A percentile compares a stretch with the other conserved stretches of the same genome.
Evolutionary conservation across 2,113 vertebrate genomes (phyloP).

Genomic region (Lampris megalopsis): DNA sequence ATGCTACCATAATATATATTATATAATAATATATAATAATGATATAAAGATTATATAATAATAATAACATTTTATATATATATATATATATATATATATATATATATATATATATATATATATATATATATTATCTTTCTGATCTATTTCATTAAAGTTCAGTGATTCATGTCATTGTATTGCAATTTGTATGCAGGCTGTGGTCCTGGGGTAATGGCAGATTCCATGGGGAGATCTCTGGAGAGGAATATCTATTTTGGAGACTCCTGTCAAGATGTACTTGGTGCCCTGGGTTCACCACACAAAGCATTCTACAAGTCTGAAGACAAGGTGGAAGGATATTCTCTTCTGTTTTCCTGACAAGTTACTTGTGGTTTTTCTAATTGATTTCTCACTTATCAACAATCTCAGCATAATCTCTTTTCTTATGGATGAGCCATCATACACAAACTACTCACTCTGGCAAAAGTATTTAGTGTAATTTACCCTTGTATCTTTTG

Average conservation of each 20-base stretch:
- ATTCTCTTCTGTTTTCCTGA: not conserved
- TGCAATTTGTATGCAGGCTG: slow-evolving; percentile 81
- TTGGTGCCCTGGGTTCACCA: slow-evolving; percentile 94
- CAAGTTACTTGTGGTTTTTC: not conserved
- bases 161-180: not conserved
- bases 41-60: too few species aligned
- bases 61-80: too few species aligned
- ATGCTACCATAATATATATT: too few species aligned
- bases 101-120: too few species aligned
- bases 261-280: slow-evolving; percentile 97
- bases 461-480: too few species aligned
- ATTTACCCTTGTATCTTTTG: not conserved
- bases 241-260: slow-evolving; percentile 96
- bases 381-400: too few species aligned
- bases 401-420: too few species aligned
- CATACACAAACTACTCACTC: too few species aligned
- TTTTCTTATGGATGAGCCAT: too few species aligned
- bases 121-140: not conserved
- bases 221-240: slow-evolving; percentile 92
- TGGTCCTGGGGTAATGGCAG: slow-evolving; percentile 89
- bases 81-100: too few species aligned
- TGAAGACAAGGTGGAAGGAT: slow-evolving; percentile 91
- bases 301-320: slow-evolving; percentile 99
- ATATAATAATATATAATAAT: too few species aligned
- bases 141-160: not conserved